A percentile compares a stretch with the other conserved stretches of the same genome.
phyloP scores from a whole-genome alignment of 1,140 invertebrate species.

The Brachionus rotundiformis region DNA sequence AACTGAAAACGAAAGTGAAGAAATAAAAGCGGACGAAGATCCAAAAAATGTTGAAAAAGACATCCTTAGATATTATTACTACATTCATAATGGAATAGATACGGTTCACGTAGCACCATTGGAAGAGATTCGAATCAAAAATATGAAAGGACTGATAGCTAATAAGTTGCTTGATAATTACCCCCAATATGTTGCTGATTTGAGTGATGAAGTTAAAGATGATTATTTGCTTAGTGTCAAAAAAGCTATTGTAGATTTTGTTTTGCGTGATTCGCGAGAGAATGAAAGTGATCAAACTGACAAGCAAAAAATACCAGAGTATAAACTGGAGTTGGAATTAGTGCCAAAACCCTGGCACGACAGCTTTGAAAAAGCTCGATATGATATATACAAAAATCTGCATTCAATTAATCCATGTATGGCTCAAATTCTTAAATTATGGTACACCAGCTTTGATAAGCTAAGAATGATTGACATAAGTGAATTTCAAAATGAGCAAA shows the following conservation, averaged over 20 bases:
- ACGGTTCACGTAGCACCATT: constrained; percentile 80
- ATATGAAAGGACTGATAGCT: constrained; percentile 65
- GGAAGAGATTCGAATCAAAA: constrained; percentile 66
- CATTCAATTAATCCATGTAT: constrained; percentile 80
- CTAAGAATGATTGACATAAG: constrained; percentile 67
- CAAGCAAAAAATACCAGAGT: constrained; percentile 58
- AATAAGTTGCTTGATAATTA: constrained; percentile 58
- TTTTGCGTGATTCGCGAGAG: constrained; percentile 73
- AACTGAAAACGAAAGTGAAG: constrained; percentile 56
- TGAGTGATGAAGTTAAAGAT: constrained; percentile 68
- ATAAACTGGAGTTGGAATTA: constrained; percentile 68
- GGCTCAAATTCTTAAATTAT: constrained; percentile 76
- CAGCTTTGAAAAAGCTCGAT: constrained; percentile 65
- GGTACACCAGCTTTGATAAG: constrained; percentile 73
- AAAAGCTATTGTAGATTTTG: constrained; percentile 79
- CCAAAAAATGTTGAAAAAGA: constrained; percentile 44
- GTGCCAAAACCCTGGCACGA: constrained; percentile 71
- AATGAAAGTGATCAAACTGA: constrained; percentile 56
- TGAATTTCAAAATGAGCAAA: constrained; percentile 61
- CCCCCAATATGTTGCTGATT: constrained; percentile 60
- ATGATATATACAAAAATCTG: constrained; percentile 69
- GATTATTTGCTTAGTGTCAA: constrained; percentile 82
- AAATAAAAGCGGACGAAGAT: constrained; percentile 53
- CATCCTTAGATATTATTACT: constrained; percentile 78
- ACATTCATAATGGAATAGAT: constrained; percentile 82